A percentile compares a stretch with the other conserved stretches of the same genome.
phyloP scores from a whole-genome alignment of 2,113 vertebrate species.

The Phaethon lepturus region DNA sequence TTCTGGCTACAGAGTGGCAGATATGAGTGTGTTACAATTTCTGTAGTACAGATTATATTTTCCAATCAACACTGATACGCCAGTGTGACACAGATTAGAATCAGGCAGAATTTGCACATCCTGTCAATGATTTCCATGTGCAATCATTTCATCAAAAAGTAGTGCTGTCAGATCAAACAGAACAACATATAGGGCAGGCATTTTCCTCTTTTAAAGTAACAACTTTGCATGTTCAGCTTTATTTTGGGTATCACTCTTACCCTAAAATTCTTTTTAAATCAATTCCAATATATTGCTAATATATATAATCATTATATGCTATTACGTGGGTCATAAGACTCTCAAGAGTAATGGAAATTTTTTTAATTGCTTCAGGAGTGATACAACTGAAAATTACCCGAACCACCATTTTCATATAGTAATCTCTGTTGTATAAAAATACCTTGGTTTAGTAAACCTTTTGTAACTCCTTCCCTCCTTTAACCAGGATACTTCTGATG shows the following conservation, averaged over 20 bases:
- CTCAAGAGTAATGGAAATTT: slow-evolving; percentile 1
- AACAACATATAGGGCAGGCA: neutral
- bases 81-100: neutral
- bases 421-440: neutral
- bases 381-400: neutral
- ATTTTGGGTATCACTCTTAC: slow-evolving; percentile 30
- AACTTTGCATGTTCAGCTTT: neutral
- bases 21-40: neutral
- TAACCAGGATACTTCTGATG: neutral
- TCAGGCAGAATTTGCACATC: neutral
- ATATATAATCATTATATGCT: neutral
- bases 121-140: neutral
- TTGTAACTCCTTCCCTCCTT: neutral
- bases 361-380: neutral
- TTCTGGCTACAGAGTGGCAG: neutral
- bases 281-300: slow-evolving; percentile 25
- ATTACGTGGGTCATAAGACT: slow-evolving; percentile 20
- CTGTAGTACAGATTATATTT: neutral
- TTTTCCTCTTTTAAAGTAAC: slow-evolving; percentile 4
- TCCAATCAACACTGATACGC: neutral
- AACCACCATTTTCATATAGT: neutral
- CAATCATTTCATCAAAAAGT: slow-evolving; percentile 14
- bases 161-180: neutral
- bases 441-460: neutral
- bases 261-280: slow-evolving; percentile 45